Evolutionary conservation across 2,797 vertebrate genomes (phyloP).

Genomic region (Lophotriccus pileatus): DNA sequence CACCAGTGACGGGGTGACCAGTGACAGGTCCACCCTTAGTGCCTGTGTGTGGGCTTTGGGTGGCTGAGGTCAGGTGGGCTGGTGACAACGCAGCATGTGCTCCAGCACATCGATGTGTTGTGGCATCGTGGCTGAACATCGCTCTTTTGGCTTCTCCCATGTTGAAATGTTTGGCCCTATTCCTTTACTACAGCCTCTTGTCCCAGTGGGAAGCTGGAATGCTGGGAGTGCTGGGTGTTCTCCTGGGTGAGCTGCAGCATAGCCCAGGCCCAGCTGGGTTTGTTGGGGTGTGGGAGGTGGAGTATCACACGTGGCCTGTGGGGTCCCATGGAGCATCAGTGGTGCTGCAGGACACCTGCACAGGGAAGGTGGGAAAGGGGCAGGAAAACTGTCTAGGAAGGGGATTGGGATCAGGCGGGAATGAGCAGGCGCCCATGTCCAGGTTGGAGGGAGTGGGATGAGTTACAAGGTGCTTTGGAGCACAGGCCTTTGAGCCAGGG

Average conservation of each 20-base stretch:
- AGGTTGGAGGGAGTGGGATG: neutral
- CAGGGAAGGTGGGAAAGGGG: neutral
- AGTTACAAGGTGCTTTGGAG: neutral
- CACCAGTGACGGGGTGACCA: neutral
- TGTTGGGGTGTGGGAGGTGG: neutral
- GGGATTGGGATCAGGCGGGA: neutral
- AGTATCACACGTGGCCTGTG: rapidly evolving
- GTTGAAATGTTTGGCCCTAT: neutral
- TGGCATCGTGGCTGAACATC: neutral
- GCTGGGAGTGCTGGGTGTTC: neutral
- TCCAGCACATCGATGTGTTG: rapidly evolving
- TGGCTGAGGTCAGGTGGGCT: neutral
- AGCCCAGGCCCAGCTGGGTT: neutral
- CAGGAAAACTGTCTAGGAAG: neutral
- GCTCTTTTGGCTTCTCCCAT: rapidly evolving
- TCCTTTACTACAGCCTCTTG: neutral
- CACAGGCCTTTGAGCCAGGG: neutral
- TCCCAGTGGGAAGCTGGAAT: neutral
- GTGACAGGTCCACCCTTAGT: neutral
- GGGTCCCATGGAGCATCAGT: neutral
- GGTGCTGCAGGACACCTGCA: neutral
- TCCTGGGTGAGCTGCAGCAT: neutral
- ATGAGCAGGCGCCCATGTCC: neutral
- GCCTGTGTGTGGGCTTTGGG: neutral
- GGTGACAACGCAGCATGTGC: neutral